Evolutionary conservation across 2,888 invertebrate species (phyloP).

Genomic region (Cataglyphis livida): DNA sequence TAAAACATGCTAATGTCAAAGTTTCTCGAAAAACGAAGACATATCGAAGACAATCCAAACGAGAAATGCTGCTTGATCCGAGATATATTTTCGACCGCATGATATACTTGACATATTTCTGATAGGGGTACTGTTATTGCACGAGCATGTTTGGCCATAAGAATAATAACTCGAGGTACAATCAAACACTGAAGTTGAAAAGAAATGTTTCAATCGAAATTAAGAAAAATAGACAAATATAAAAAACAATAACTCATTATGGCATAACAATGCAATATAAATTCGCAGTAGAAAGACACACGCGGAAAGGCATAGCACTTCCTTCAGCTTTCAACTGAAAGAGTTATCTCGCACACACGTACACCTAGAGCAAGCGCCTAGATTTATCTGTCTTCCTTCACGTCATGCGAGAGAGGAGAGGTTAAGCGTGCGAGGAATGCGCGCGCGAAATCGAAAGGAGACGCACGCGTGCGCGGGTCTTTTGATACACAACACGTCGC

Average conservation of each 20-base stretch:
- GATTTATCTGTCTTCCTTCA: neutral
- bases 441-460: slow-evolving; percentile 7
- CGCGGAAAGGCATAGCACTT: neutral
- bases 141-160: neutral
- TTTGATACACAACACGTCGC: slow-evolving; percentile 23
- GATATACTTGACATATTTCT: slow-evolving; percentile 65
- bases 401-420: neutral
- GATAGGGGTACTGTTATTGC: slow-evolving; percentile 62
- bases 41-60: neutral
- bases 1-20: slow-evolving; percentile 10
- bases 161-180: neutral
- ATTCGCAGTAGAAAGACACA: neutral
- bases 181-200: neutral
- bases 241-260: neutral
- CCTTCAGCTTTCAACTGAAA: neutral
- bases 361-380: neutral
- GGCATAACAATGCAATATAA: neutral
- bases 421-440: slow-evolving; percentile 9
- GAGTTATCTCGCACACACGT: neutral
- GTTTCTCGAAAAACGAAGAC: neutral
- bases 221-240: neutral
- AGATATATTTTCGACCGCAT: slow-evolving; percentile 37
- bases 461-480: neutral
- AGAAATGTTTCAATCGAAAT: neutral
- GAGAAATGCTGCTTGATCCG: neutral